Conservation (phyloP, 1,140 invertebrate species). For the Glossosoma conforme region DNA sequence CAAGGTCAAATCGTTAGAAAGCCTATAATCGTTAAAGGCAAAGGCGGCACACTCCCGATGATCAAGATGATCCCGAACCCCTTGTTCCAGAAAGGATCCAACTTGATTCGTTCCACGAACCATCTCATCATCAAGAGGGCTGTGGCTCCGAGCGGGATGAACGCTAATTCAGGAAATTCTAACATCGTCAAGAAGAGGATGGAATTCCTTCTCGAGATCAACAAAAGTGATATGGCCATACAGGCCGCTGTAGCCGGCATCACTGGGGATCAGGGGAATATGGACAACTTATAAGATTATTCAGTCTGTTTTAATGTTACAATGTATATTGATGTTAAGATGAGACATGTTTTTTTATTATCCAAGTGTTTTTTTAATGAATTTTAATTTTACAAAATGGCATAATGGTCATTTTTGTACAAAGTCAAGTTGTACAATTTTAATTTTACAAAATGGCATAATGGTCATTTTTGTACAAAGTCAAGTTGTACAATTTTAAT, state of each 20-base stretch:
- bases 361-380: too few relatives aligned
- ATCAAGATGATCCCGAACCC: conserved; percentile 25
- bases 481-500: too few relatives aligned
- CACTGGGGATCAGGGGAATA: conserved; percentile 20
- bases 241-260: conserved; percentile 29
- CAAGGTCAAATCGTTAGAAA: conserved; percentile 6
- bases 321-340: background rate
- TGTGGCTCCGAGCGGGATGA: conserved; percentile 5
- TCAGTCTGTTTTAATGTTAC: background rate
- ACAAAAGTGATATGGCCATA: conserved; percentile 23
- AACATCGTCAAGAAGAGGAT: conserved; percentile 10
- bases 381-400: too few relatives aligned
- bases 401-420: too few relatives aligned
- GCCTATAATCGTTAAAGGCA: conserved; percentile 27
- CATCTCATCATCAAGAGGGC: conserved; percentile 27
- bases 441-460: too few relatives aligned
- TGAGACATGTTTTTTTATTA: too few relatives aligned
- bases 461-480: too few relatives aligned
- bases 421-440: too few relatives aligned
- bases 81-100: conserved; percentile 21
- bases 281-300: conserved; percentile 7
- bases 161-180: conserved; percentile 2
- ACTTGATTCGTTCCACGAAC: conserved; percentile 9
- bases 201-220: conserved; percentile 19
- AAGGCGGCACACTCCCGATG: conserved; percentile 14